Evolutionary conservation across 2,113 vertebrate species (phyloP).

Genomic region (Piliocolobus tephrosceles): DNA sequence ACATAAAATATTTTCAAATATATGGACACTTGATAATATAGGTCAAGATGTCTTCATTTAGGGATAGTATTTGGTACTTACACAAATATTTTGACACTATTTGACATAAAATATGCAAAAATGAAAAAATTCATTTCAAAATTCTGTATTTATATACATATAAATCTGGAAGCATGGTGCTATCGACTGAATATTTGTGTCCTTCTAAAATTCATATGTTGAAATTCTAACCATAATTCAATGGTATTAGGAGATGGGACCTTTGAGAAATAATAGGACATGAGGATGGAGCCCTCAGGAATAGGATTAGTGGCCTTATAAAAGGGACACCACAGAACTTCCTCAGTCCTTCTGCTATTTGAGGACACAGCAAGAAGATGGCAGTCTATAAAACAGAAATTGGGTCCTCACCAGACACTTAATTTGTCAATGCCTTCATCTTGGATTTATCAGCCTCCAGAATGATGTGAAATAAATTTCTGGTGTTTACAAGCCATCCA

Average conservation of each 20-base stretch:
- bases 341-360: neutral
- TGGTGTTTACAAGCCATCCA: neutral
- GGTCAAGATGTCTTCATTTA: neutral
- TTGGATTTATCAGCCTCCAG: neutral
- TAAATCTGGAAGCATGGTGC: neutral
- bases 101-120: neutral
- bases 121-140: neutral
- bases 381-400: neutral
- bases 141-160: neutral
- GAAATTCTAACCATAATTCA: neutral
- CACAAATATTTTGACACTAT: neutral
- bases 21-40: neutral
- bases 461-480: neutral
- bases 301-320: neutral
- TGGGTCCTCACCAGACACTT: neutral
- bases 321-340: neutral
- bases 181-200: neutral
- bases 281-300: neutral
- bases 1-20: conserved; percentile 11
- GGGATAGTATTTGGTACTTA: neutral
- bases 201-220: neutral
- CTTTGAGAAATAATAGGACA: neutral
- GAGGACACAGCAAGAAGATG: neutral
- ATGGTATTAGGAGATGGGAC: neutral
- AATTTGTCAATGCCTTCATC: neutral